These are phyloP conservation scores for Ahaetulla prasina DNA, from an alignment of 2,113 vertebrate genomes.

Conservation along the genomic window DNA sequence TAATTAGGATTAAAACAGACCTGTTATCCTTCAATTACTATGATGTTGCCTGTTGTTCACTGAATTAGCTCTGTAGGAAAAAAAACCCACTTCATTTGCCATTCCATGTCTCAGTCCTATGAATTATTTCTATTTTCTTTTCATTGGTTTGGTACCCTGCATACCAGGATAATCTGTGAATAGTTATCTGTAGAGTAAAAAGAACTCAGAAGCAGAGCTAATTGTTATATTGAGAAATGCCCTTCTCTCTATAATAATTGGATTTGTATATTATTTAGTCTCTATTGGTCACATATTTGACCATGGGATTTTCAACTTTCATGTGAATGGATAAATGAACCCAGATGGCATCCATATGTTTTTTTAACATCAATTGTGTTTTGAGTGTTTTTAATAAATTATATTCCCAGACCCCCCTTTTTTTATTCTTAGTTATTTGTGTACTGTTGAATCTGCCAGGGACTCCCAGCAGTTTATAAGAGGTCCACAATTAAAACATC, in stretches of 20 bases:
- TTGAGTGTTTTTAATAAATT: constrained; percentile 8
- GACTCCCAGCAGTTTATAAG: background rate
- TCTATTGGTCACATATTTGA: constrained; percentile 45
- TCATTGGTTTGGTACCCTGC: background rate
- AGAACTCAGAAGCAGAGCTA: background rate
- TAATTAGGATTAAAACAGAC: background rate
- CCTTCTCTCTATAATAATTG: constrained; percentile 22
- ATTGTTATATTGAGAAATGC: constrained; percentile 35
- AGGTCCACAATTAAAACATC: background rate
- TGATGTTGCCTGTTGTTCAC: background rate
- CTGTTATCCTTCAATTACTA: background rate
- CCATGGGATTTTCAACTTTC: constrained; percentile 24
- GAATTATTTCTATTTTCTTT: background rate
- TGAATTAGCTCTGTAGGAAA: background rate
- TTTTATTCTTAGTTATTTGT: background rate
- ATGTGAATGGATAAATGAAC: constrained; percentile 27
- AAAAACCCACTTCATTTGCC: background rate
- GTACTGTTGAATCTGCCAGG: background rate
- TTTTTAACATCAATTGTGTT: constrained; percentile 9
- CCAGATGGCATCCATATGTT: background rate
- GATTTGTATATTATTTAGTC: constrained; percentile 24
- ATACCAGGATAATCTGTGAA: constrained; percentile 1
- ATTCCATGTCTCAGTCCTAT: background rate
- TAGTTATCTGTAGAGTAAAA: background rate
- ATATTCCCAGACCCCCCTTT: background rate